Conservation (phyloP, 2,888 invertebrate species). For the Phorcus lineatus region DNA sequence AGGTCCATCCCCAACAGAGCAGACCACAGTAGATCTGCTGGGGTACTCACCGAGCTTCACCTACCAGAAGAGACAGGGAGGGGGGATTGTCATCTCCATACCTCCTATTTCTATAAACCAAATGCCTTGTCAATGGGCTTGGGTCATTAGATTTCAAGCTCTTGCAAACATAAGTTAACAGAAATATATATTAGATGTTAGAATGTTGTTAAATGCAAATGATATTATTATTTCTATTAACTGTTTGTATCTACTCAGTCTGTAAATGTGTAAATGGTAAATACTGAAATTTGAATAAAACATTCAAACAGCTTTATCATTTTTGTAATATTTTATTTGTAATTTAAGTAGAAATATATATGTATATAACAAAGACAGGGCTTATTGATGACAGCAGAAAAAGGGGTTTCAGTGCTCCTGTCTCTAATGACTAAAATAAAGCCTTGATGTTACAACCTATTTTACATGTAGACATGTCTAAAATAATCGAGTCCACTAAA, state of each 20-base stretch:
- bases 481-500: too few relatives aligned
- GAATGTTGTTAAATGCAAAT: background rate
- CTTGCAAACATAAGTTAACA: background rate
- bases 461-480: too few relatives aligned
- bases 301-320: too few relatives aligned
- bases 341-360: too few relatives aligned
- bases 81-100: slow-evolving; percentile 51
- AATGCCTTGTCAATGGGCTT: slow-evolving; percentile 51
- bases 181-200: background rate
- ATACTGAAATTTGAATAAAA: too few relatives aligned
- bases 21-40: slow-evolving; percentile 76
- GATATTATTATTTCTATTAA: background rate
- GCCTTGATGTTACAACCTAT: too few relatives aligned
- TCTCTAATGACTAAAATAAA: too few relatives aligned
- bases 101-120: slow-evolving; percentile 41
- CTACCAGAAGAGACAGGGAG: slow-evolving; percentile 24
- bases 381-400: too few relatives aligned
- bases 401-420: too few relatives aligned
- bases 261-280: too few relatives aligned
- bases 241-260: background rate
- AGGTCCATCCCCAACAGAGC: slow-evolving; percentile 69
- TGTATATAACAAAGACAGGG: too few relatives aligned
- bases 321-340: too few relatives aligned
- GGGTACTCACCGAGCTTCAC: slow-evolving; percentile 73
- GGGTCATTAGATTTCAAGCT: slow-evolving; percentile 43